These are phyloP conservation scores for Panurus biarmicus DNA, from an alignment of 2,113 vertebrate species.

Conservation along the genomic window DNA sequence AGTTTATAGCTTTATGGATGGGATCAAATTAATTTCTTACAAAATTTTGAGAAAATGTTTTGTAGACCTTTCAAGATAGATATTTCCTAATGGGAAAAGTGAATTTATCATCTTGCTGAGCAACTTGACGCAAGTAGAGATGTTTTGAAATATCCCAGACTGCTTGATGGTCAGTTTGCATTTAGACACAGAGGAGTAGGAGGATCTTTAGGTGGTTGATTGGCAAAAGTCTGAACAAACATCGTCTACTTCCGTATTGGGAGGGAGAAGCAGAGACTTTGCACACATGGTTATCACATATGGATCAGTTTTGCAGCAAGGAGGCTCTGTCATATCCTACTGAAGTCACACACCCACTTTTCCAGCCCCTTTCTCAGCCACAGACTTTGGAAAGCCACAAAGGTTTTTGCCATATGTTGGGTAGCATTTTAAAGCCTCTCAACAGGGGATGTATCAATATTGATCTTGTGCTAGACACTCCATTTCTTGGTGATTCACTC, in stretches of 20 bases:
- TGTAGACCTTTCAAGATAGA: not conserved
- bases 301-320: not conserved
- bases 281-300: not conserved
- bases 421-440: not conserved
- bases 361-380: not conserved
- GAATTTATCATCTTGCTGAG: not conserved
- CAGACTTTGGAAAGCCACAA: not conserved
- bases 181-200: not conserved
- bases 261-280: not conserved
- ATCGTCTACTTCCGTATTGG: fast-evolving
- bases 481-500: not conserved
- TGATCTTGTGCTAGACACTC: not conserved
- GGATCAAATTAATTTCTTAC: not conserved
- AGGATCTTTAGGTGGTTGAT: not conserved
- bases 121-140: not conserved
- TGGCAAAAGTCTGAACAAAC: not conserved
- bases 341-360: not conserved
- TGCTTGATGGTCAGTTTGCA: not conserved
- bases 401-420: not conserved
- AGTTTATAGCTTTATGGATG: not conserved
- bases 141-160: not conserved
- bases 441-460: not conserved
- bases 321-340: not conserved
- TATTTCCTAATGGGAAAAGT: not conserved
- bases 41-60: not conserved